Evolutionary conservation across 2,888 invertebrate genomes (phyloP), one percentile per base, ranked within the genome.

Genomic region (Ochropleura leucogaster): DNA sequence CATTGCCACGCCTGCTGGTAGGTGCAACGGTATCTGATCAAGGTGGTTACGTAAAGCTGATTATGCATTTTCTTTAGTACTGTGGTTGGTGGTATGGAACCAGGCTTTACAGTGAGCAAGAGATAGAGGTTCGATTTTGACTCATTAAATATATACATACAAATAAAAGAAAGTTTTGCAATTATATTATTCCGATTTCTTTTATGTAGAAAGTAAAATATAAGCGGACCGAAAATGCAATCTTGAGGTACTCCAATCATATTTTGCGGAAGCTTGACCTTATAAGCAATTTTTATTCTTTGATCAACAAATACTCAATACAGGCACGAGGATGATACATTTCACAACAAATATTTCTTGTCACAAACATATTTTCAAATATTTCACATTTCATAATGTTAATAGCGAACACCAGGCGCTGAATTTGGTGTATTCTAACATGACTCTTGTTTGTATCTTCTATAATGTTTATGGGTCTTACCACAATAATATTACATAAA

Each of bases 21-120:
- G 93, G 91, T 82, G 83, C 90, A 90, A 84, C 87, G 74, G 87
- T 95, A 95, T 95, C 95, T 90, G 95, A 95, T 94, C 87, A 88
- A 72, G 83, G 90, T 93, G 92, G 93, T 96, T 94, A 88, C 87
- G 85, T 88, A 88, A 94, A 89, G 80, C 91, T 92, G 93, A 94
- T 94, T 92, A 92, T 94, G 93, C 94, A 92, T 89, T 93, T 93
- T 93, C 91, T 91, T 85, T 89, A 57, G 59, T 49, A 46, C 62
- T 62, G 55, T 68, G 57, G 68, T 62, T 70, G 18, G 53, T 46
- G 12, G 40, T 68, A 18, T 67, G 3, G 49, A 4, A 47, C 12
- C 30, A 4, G 53, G 7, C 10, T 42, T 62, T 49, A 0, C 14
- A 6, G 16, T 53, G 40, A 42, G 18, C 6, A 40, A 9, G 30